A percentile compares a stretch with the other conserved stretches of the same genome.
Evolutionary conservation across 2,113 vertebrate genomes (phyloP).

Genomic region (Sialia sialis): DNA sequence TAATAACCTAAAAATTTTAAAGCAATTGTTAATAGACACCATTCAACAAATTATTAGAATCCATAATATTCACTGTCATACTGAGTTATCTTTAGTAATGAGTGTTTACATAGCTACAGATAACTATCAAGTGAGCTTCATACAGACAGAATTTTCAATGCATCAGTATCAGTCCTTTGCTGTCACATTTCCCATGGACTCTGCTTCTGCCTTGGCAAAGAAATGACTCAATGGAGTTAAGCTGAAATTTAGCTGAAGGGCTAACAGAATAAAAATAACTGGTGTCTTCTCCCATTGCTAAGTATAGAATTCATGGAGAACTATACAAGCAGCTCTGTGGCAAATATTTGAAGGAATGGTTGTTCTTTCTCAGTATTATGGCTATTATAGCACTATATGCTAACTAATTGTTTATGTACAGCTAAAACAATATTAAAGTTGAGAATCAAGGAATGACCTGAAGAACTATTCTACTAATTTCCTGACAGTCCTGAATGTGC

Average conservation of each 20-base stretch:
- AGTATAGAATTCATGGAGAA: not conserved
- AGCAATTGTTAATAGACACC: not conserved
- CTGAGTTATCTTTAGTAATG: not conserved
- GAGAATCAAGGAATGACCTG: not conserved
- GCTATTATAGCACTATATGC: not conserved
- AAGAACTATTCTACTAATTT: not conserved
- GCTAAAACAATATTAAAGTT: not conserved
- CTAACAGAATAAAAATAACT: slow-evolving; percentile 22
- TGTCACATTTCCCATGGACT: not conserved
- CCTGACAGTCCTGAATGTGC: not conserved
- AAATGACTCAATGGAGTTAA: not conserved
- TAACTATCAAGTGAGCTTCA: not conserved
- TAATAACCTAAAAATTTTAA: slow-evolving; percentile 80
- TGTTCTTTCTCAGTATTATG: not conserved
- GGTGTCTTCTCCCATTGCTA: not conserved
- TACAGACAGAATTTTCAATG: not conserved
- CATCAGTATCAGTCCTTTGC: not conserved
- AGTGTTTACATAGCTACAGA: not conserved
- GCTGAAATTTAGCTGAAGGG: not conserved
- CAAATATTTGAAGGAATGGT: not conserved
- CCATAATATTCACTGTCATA: not conserved
- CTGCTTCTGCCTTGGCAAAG: not conserved
- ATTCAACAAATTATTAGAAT: not conserved
- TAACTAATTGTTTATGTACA: not conserved
- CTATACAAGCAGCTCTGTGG: not conserved